phyloP scores from a whole-genome alignment of 2,113 vertebrate species.

The Rhipidura dahli region DNA sequence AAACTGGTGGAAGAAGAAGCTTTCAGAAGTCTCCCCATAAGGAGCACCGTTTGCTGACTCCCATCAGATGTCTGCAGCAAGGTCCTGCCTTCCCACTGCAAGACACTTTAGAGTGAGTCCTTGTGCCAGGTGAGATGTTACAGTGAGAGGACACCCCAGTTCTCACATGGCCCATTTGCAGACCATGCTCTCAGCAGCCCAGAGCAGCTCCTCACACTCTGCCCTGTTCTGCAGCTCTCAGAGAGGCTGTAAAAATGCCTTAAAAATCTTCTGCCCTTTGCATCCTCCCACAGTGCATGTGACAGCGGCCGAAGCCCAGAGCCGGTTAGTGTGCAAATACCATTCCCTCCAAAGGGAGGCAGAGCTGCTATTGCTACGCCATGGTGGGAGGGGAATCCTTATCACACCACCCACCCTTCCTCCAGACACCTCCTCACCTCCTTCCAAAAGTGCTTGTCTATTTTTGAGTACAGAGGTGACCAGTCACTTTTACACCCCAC shows the following conservation, averaged over 20 bases:
- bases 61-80: background rate
- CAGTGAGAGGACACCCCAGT: background rate
- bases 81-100: background rate
- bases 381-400: background rate
- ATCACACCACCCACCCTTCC: background rate
- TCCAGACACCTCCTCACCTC: background rate
- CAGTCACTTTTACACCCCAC: background rate
- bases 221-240: background rate
- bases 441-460: background rate
- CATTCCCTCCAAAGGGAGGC: background rate
- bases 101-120: background rate
- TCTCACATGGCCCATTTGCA: background rate
- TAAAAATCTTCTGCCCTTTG: background rate
- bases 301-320: background rate
- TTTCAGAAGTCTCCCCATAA: background rate
- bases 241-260: background rate
- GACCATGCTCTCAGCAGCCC: rapidly evolving
- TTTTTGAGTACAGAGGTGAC: background rate
- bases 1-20: background rate
- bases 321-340: background rate
- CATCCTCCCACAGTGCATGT: rapidly evolving
- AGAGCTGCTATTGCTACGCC: rapidly evolving
- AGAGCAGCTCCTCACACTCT: background rate
- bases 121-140: background rate
- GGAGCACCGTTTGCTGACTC: background rate